Evolutionary conservation across 1,140 invertebrate genomes (phyloP).

Genomic region (Drosophila kohkoa): DNA sequence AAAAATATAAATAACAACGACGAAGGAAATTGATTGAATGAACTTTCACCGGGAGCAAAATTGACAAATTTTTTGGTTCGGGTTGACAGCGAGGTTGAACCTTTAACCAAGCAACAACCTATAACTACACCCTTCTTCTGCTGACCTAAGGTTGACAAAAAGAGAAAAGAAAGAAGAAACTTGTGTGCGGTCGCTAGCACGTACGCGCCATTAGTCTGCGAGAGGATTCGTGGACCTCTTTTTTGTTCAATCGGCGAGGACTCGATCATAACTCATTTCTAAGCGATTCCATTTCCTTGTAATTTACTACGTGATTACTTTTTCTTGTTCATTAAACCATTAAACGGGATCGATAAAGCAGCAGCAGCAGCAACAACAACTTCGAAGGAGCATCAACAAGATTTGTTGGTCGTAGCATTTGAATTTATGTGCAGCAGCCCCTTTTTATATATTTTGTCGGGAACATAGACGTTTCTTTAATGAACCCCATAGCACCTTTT

Average conservation of each 20-base stretch:
- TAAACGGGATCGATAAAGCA: conserved; percentile 73
- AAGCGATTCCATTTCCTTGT: conserved; percentile 77
- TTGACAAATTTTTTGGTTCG: conserved; percentile 64
- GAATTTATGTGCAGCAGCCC: conserved; percentile 59
- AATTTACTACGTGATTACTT: conserved; percentile 81
- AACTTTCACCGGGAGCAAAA: conserved; percentile 68
- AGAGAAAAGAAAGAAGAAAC: conserved; percentile 5
- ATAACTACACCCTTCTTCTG: conserved; percentile 31
- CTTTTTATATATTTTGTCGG: conserved; percentile 32
- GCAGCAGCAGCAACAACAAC: conserved; percentile 25
- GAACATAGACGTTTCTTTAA: conserved; percentile 32
- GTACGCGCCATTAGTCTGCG: conserved; percentile 66
- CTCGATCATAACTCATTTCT: conserved; percentile 70
- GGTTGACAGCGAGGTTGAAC: conserved; percentile 40
- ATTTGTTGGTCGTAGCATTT: conserved; percentile 40
- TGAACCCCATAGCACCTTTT: conserved; percentile 49
- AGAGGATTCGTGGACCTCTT: conserved; percentile 8
- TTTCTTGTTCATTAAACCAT: conserved; percentile 81
- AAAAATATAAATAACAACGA: not conserved
- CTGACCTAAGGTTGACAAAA: conserved; percentile 36
- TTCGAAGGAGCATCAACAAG: conserved; percentile 37
- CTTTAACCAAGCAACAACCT: conserved; percentile 50
- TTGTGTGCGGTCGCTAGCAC: conserved; percentile 53
- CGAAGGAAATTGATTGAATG: conserved; percentile 15
- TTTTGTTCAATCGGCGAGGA: not conserved